Base-by-base conservation (phyloP, 2,113 vertebrate species). In the Dryoscopus gambensis region DNA sequence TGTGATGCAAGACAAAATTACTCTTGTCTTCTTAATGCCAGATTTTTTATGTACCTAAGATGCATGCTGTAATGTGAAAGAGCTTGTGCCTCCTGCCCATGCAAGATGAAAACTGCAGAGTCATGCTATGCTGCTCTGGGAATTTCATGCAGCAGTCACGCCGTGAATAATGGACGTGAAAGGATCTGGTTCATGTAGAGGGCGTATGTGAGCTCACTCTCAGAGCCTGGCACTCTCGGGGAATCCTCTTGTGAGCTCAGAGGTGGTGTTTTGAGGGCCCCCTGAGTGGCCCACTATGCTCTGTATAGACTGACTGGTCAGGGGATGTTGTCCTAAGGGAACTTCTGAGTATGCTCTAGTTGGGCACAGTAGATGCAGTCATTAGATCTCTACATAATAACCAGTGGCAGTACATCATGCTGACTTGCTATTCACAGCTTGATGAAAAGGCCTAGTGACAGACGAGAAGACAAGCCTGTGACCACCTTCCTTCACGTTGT, bases 351-450 rank as follows among this genome's bases (percentile, higher is more conserved):
- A 3, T 25, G 67, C 81, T 87, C 39, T 16, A 50, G 84, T 28
- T 68, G 71, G 83, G 55, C 76, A 77, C 59, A 81, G 60, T 47
- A 11, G 42, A 50, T 10, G 59, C 71, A 90, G 76, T 92, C 90
- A 77, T 90, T 84, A 90, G 84, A 57, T 85, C 81, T 57, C 74
- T 59, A 23, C 70, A 90, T 75, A 96, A 77, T 73, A 85, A 76
- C 30, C 70, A 85, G 78, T 27, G 63, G 50, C 76, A 67, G 81
- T 63, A 64, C 4, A 0, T 92, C 94, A 89, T 56, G 84, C 83
- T 78, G 86, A 33, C 94, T 81, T 81, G 69, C 69, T 95, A 67
- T 90, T 92, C 96, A 92, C 60, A 81, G 83, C 23, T 71, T 92
- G 63, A 84, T 77, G 70, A 93, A 90, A 90, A 86, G 79, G 55